Conservation (phyloP, 2,888 invertebrate genomes). For the Polyploca ridens region DNA sequence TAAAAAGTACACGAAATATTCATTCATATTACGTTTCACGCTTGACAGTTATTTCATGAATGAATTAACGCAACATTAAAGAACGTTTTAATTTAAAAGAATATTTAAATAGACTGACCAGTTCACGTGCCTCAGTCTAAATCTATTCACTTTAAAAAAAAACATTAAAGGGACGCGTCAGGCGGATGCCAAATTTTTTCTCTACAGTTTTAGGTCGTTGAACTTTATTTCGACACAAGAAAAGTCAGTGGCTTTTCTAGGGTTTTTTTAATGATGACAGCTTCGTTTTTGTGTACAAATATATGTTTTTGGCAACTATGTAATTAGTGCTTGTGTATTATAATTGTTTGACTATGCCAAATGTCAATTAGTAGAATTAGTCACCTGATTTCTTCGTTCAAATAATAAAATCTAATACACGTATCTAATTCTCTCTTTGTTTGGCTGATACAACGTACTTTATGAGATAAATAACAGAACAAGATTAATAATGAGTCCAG, state of each 20-base stretch:
- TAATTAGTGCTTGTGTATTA: not conserved
- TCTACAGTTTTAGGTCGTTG: conserved; percentile 50
- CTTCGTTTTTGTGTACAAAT: not conserved
- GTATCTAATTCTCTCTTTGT: no score
- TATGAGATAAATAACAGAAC: no score
- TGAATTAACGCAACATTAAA: conserved; percentile 13
- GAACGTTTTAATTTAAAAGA: conserved; percentile 9
- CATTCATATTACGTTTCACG: conserved; percentile 1
- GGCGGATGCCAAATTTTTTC: conserved; percentile 58
- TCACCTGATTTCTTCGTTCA: not conserved
- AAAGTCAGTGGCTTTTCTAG: conserved; percentile 44
- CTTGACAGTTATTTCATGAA: conserved; percentile 9
- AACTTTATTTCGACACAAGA: conserved; percentile 44
- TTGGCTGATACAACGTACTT: no score
- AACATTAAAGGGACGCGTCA: conserved; percentile 53
- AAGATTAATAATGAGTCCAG: no score
- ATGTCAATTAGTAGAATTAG: not conserved
- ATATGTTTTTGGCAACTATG: not conserved
- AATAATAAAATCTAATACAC: no score
- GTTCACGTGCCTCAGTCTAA: conserved; percentile 10
- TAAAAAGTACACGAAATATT: no score
- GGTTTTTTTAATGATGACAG: conserved; percentile 30
- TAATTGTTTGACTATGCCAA: not conserved
- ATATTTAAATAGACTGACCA: conserved; percentile 9
- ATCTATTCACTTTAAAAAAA: conserved; percentile 20